These are phyloP conservation scores for Siniperca scherzeri DNA, from an alignment of 2,797 vertebrate species.

Conservation along the genomic window DNA sequence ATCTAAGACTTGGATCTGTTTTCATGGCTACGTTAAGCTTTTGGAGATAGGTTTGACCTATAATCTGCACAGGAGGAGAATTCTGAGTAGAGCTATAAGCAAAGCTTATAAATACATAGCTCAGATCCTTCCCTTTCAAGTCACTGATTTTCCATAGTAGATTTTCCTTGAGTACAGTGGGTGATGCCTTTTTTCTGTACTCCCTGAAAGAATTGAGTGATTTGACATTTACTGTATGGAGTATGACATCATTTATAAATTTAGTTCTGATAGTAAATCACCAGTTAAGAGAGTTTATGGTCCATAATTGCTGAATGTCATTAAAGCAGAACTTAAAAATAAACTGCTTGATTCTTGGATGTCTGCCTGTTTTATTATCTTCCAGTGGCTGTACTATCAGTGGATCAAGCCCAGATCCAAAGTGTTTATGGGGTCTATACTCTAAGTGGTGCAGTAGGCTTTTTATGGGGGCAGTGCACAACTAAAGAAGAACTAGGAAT, in stretches of 20 bases:
- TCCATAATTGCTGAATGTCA: constrained; percentile 28
- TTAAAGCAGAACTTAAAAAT: constrained; percentile 37
- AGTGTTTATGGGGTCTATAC: not conserved
- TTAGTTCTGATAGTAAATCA: constrained; percentile 15
- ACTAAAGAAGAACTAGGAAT: constrained; percentile 2
- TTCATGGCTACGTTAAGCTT: constrained; percentile 41
- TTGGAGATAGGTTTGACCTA: constrained; percentile 42
- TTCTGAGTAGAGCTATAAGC: constrained; percentile 16
- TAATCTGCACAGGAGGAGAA: constrained; percentile 32
- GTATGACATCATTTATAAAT: constrained; percentile 36
- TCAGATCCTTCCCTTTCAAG: constrained; percentile 7
- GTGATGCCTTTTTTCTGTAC: constrained; percentile 38
- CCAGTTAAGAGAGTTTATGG: not conserved
- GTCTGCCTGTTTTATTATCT: constrained; percentile 10
- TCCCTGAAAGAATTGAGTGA: constrained; percentile 23
- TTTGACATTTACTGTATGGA: constrained; percentile 44
- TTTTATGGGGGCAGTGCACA: constrained; percentile 7
- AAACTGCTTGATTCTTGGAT: constrained; percentile 26
- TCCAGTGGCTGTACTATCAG: not conserved
- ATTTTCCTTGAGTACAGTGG: constrained; percentile 15
- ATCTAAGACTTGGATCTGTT: constrained; percentile 41
- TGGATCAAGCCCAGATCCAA: constrained; percentile 39
- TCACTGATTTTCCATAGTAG: not conserved
- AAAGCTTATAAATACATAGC: constrained; percentile 21
- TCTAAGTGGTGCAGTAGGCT: not conserved